A percentile compares a stretch with the other conserved stretches of the same genome.
These are phyloP conservation scores for Orcinus orca DNA, from an alignment of 2,113 vertebrate genomes.

Conservation along the genomic window DNA sequence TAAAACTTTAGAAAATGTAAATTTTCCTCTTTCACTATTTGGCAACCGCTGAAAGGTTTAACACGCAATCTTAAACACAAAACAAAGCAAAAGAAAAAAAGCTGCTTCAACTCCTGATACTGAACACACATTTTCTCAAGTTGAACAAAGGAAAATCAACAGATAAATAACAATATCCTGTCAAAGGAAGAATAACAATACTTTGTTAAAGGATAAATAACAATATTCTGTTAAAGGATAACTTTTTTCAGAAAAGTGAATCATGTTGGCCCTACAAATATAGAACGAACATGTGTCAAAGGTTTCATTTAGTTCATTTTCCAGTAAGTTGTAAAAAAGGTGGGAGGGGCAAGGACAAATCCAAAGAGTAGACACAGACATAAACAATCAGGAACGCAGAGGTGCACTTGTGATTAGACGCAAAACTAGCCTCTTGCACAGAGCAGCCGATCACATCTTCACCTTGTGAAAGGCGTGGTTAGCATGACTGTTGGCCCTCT, in stretches of 20 bases:
- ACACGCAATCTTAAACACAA: neutral
- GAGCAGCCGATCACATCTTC: neutral
- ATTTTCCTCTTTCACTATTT: neutral
- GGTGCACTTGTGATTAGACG: neutral
- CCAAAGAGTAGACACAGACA: neutral
- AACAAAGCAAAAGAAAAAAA: neutral
- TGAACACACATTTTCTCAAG: neutral
- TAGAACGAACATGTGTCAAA: neutral
- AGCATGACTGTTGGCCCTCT: neutral
- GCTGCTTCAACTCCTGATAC: neutral
- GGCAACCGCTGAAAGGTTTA: neutral
- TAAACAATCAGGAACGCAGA: neutral
- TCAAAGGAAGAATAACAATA: neutral
- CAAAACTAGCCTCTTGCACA: neutral
- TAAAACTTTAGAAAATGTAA: neutral
- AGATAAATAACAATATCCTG: neutral
- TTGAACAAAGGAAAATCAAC: neutral
- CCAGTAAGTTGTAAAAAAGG: neutral
- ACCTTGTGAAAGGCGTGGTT: neutral
- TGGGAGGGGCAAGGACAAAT: neutral
- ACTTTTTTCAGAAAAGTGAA: neutral
- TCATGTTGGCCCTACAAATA: neutral
- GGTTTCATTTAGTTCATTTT: neutral
- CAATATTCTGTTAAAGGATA: neutral
- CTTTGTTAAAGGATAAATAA: neutral